These are phyloP conservation scores for Delichon dasypus DNA, from an alignment of 2,797 vertebrate genomes.

Conservation along the genomic window DNA sequence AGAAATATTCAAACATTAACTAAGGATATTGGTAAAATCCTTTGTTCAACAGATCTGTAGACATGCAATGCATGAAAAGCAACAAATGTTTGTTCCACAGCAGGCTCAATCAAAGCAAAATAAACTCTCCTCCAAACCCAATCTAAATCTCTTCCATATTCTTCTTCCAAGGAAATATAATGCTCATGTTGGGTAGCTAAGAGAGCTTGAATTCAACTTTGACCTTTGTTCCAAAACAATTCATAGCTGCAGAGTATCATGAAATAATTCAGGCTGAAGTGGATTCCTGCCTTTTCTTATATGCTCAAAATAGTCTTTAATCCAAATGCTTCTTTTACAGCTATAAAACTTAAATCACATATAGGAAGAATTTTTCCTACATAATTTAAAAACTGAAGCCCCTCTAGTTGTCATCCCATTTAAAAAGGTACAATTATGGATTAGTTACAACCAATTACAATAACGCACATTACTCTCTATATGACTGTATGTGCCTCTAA, in stretches of 20 bases:
- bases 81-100: neutral
- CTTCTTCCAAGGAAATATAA: neutral
- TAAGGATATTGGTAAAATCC: neutral
- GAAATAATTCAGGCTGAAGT: neutral
- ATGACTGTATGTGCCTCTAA: neutral
- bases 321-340: neutral
- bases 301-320: neutral
- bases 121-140: neutral
- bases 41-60: neutral
- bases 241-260: neutral
- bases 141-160: neutral
- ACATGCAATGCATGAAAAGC: neutral
- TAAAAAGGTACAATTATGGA: constrained; percentile 15
- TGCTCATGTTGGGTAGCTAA: neutral
- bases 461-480: neutral
- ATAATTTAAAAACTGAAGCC: neutral
- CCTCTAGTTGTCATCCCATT: neutral
- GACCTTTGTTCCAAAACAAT: neutral
- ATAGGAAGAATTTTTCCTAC: neutral
- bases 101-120: neutral
- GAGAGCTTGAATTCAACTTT: neutral
- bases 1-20: neutral
- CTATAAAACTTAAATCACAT: neutral
- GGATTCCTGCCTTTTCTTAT: neutral
- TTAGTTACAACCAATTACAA: constrained; percentile 25